Percentiles rank a stretch among this genome's conserved stretches.
These are phyloP conservation scores for Thelaira solivaga DNA, from an alignment of 2,888 invertebrate genomes.

Conservation along the genomic window DNA sequence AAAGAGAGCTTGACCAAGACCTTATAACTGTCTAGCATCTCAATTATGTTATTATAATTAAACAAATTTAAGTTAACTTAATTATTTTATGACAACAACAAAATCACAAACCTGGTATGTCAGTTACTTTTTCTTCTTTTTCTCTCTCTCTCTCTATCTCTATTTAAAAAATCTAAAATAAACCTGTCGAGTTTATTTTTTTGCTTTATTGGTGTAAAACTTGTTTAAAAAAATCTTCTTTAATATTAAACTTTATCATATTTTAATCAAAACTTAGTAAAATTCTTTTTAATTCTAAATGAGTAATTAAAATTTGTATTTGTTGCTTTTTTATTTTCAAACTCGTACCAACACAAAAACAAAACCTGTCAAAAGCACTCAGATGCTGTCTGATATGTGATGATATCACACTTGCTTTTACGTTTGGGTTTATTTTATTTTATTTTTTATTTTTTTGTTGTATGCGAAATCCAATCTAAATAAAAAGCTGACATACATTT, in stretches of 20 bases:
- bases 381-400: slow-evolving; percentile 10
- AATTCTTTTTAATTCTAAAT: slow-evolving; percentile 34
- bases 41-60: slow-evolving; percentile 6
- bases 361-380: background rate
- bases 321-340: slow-evolving; percentile 2
- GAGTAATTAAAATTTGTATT: slow-evolving; percentile 27
- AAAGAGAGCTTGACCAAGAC: background rate
- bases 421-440: slow-evolving; percentile 6
- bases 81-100: background rate
- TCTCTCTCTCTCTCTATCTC: no score
- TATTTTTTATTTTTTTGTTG: background rate
- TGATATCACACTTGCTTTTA: slow-evolving; percentile 57
- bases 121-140: background rate
- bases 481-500: slow-evolving; percentile 48
- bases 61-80: background rate
- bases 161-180: slow-evolving; percentile 13
- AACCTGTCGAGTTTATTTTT: background rate
- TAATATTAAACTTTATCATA: background rate
- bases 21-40: background rate
- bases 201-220: background rate
- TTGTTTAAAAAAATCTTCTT: background rate
- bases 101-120: background rate
- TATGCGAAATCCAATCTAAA: background rate
- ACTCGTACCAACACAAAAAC: background rate
- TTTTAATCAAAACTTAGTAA: background rate